phyloP scores from a whole-genome alignment of 2,113 vertebrate genomes.

The Monopterus albus region DNA sequence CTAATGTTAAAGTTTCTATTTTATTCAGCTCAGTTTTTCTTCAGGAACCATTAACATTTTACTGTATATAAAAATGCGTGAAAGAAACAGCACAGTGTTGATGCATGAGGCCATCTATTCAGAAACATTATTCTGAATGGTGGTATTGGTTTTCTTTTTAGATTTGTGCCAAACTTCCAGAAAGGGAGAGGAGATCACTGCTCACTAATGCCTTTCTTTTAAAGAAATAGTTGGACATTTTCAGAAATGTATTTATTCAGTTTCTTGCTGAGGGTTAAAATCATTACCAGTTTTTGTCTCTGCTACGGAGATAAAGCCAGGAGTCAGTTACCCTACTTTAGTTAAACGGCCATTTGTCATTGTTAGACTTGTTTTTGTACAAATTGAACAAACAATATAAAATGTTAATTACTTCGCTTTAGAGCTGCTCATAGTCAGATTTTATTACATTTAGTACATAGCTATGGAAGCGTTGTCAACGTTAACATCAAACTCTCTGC shows the following conservation, averaged over 20 bases:
- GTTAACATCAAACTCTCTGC: too few species aligned
- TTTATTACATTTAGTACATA: too few species aligned
- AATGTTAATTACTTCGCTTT: not conserved
- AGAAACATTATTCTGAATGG: not conserved
- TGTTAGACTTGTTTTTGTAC: not conserved
- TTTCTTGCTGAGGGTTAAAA: not conserved
- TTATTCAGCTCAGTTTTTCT: slow-evolving; percentile 18
- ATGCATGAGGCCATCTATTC: not conserved
- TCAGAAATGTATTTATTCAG: not conserved
- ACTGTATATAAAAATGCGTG: not conserved
- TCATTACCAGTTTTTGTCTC: not conserved
- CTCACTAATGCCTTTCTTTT: not conserved
- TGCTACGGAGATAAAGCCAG: not conserved
- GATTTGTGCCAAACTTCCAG: not conserved
- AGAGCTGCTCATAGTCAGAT: too few species aligned
- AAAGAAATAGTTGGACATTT: not conserved
- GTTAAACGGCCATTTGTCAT: not conserved
- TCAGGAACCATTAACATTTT: not conserved
- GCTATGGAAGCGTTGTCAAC: too few species aligned
- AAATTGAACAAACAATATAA: not conserved
- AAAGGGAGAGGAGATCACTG: not conserved
- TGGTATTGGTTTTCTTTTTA: not conserved
- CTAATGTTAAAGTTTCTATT: not conserved
- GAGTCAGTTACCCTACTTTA: not conserved
- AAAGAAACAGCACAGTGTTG: not conserved